Evolutionary conservation across 2,797 vertebrate genomes (phyloP), one percentile per base, ranked within the genome.

Genomic region (Chloroceryle amazona): DNA sequence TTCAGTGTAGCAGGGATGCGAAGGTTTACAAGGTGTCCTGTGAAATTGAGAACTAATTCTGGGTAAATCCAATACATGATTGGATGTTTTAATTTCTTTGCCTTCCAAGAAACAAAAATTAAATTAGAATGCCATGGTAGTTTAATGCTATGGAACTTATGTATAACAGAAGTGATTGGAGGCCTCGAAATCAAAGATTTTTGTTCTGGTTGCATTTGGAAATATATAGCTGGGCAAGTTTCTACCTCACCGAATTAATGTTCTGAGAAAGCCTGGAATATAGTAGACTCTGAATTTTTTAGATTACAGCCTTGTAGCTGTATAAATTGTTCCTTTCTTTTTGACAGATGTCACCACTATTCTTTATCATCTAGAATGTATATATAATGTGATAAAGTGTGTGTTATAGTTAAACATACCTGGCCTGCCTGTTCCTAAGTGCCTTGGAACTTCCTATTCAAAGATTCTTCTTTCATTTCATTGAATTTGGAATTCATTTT

Each of bases 271-370:
- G 39, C 26, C 37, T 62, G 31, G 23, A 63, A 82, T 85, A 60
- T 14, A 73, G 49, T 49, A 82, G 62, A 70, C 23, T n/a, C 49
- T 52, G 57, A 91, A 68, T 81, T 86, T 94, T 94, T 87, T 37
- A 82, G 60, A 42, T 74, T 80, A 63, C 41, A 82, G 33, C 19
- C 16, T 22, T 65, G 14, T 73, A 81, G 54, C 58, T 94, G 17
- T 70, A 79, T 67, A 93, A 91, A 62, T 84, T 35, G n/a, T 92
- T 93, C 14, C 68, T 93, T 94, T 93, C 55, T 74, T 88, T 88
- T 88, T 91, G 85, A 78, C 83, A 90, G 65, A 72, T 91, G 46
- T 81, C 3, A 3, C 29, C 33, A 47, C 33, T 88, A 13, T 93
- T 92, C 54, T 75, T 91, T 75, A 58, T 92, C 42, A 21, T 78